These are phyloP conservation scores for Abscondita cerata DNA, from an alignment of 2,888 invertebrate species.

Conservation along the genomic window DNA sequence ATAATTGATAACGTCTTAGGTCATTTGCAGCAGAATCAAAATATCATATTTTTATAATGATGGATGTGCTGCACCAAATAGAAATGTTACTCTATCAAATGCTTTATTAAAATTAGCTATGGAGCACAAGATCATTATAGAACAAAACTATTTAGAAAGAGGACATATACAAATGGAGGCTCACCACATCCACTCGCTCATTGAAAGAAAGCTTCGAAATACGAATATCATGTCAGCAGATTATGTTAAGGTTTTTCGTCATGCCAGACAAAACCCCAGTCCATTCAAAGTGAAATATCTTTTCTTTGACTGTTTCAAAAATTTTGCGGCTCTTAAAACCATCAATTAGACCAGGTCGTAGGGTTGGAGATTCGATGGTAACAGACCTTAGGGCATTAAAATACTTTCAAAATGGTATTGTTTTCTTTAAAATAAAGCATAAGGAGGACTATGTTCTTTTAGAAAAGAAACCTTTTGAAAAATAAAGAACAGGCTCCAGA, in stretches of 20 bases:
- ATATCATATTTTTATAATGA: neutral
- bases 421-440: neutral
- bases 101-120: neutral
- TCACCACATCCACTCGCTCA: constrained; percentile 34
- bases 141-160: constrained; percentile 44
- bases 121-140: constrained; percentile 34
- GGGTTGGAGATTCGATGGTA: constrained; percentile 18
- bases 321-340: constrained; percentile 4
- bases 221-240: constrained; percentile 33
- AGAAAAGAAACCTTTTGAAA: neutral
- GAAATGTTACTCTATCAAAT: constrained; percentile 1
- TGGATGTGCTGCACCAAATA: neutral
- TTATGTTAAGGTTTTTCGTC: constrained; percentile 33
- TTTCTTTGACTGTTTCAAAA: constrained; percentile 30
- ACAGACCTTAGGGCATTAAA: constrained; percentile 24
- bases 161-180: constrained; percentile 49
- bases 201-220: constrained; percentile 12
- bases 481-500: no score
- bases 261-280: constrained; percentile 29
- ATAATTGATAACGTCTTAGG: constrained; percentile 15
- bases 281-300: constrained; percentile 38
- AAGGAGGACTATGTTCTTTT: neutral
- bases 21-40: constrained; percentile 7
- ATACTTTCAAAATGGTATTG: neutral
- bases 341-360: constrained; percentile 21